Evolutionary conservation across 2,888 invertebrate genomes (phyloP).

Genomic region (Cephus runcator): DNA sequence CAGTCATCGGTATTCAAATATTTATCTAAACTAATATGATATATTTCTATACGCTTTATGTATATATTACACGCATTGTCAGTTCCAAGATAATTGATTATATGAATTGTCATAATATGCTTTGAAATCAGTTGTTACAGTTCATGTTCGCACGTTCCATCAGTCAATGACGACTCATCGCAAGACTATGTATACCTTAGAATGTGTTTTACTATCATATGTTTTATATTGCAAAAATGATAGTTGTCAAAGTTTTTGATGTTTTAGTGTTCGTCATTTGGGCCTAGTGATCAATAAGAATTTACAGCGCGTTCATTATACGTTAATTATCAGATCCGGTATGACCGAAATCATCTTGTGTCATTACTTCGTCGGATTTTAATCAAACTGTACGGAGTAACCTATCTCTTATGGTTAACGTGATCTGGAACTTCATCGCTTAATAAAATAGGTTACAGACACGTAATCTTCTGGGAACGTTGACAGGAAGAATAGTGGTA

Average conservation of each 20-base stretch:
- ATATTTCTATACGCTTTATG: neutral
- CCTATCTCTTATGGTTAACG: neutral
- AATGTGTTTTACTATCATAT: slow-evolving; percentile 28
- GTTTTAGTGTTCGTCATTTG: slow-evolving; percentile 6
- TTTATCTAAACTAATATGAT: neutral
- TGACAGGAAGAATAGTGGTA: neutral
- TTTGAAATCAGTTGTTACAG: neutral
- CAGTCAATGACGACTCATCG: neutral
- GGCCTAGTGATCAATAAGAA: neutral
- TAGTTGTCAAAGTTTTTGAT: slow-evolving; percentile 28
- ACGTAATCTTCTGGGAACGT: neutral
- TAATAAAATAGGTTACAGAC: neutral
- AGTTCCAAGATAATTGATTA: neutral
- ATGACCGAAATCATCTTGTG: slow-evolving; percentile 14
- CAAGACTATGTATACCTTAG: neutral
- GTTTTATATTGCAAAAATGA: slow-evolving; percentile 23
- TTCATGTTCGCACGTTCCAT: neutral
- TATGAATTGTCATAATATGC: neutral
- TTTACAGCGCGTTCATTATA: slow-evolving; percentile 3
- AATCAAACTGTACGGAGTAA: neutral
- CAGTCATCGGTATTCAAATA: neutral
- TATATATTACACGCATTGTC: neutral
- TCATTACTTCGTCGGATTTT: neutral
- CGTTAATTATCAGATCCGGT: slow-evolving; percentile 15
- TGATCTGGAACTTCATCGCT: neutral